Percentiles rank a stretch among this genome's conserved stretches.
Evolutionary conservation across 2,888 invertebrate genomes (phyloP).

Genomic region (Pollenia angustigena): DNA sequence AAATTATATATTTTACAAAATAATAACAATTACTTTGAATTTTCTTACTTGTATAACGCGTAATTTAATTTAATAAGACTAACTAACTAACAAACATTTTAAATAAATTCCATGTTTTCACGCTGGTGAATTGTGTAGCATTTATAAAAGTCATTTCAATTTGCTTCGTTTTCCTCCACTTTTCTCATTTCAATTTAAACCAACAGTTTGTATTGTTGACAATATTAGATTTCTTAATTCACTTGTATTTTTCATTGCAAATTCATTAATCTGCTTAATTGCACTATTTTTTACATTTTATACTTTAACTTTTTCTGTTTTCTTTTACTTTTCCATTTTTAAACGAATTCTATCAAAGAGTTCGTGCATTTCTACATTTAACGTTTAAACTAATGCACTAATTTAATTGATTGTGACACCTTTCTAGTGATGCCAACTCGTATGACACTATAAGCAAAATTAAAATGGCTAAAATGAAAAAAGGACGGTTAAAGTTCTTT

Average conservation of each 20-base stretch:
- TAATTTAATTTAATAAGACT: not conserved
- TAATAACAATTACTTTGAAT: not conserved
- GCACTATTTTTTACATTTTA: not conserved
- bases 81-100: not conserved
- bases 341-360: not conserved
- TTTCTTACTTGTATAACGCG: not conserved
- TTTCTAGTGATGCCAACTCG: not conserved
- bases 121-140: not conserved
- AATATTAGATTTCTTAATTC: conserved; percentile 34
- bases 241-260: conserved; percentile 8
- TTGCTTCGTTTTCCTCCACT: no score
- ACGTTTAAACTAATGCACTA: conserved; percentile 19
- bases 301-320: not conserved
- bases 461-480: no score
- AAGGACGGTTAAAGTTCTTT: no score
- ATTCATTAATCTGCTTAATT: conserved; percentile 39
- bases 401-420: conserved; percentile 32
- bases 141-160: conserved; percentile 8
- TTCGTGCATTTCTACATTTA: not conserved
- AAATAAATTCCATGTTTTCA: not conserved
- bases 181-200: not conserved
- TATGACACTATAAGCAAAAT: no score
- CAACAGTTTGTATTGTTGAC: conserved; percentile 17
- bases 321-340: not conserved
- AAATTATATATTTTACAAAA: no score